phyloP scores from a whole-genome alignment of 2,113 vertebrate genomes.

The Urocynchramus pylzowi region DNA sequence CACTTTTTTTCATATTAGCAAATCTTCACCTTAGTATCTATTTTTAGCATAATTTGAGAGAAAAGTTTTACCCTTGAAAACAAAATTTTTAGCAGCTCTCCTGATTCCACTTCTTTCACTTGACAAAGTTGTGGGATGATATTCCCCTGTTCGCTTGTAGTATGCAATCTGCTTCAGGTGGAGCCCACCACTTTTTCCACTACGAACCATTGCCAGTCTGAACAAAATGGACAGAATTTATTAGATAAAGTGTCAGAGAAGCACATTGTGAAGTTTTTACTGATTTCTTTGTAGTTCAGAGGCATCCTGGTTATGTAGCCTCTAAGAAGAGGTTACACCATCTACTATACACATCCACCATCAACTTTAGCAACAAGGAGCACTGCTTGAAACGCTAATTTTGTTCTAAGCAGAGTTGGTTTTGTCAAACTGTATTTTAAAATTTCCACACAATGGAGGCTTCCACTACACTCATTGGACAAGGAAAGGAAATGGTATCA shows the following conservation, averaged over 20 bases:
- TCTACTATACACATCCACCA: not conserved
- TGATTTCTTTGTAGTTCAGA: not conserved
- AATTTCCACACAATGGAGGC: not conserved
- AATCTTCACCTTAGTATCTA: not conserved
- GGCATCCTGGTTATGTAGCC: not conserved
- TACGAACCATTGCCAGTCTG: constrained; percentile 72
- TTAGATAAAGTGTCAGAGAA: not conserved
- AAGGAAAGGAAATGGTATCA: not conserved
- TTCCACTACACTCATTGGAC: not conserved
- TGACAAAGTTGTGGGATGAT: constrained; percentile 70
- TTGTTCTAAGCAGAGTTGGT: not conserved
- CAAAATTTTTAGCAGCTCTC: constrained; percentile 77
- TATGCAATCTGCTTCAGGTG: constrained; percentile 77
- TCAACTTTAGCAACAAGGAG: not conserved
- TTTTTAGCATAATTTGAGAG: not conserved
- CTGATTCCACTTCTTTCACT: constrained; percentile 78
- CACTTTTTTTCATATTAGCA: not conserved
- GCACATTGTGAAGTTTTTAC: not conserved
- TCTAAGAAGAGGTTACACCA: not conserved
- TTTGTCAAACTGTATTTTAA: not conserved
- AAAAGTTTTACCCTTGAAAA: constrained; percentile 69
- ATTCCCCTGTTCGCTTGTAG: constrained; percentile 72
- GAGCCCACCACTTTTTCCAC: constrained; percentile 73
- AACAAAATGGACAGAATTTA: not conserved
- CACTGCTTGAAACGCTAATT: not conserved